Base-by-base conservation (phyloP, 2,113 vertebrate species). In the Turnix velox region DNA sequence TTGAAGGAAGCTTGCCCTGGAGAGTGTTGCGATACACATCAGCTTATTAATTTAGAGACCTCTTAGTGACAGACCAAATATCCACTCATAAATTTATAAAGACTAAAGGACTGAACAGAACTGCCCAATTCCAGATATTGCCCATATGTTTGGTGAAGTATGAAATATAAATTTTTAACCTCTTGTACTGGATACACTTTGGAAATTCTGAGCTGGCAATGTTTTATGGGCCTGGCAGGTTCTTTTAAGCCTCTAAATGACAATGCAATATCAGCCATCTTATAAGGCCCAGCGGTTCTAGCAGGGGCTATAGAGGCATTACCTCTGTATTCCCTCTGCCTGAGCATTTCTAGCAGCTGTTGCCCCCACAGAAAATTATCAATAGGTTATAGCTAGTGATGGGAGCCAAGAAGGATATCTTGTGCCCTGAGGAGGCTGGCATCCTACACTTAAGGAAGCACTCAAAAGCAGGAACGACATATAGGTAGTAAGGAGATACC, bases 41-140 rank as follows among this genome's bases (percentile, higher is more conserved):
- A 94, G 73, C 62, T 92, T 92, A 92, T 96, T 95, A 95, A 95
- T 96, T 94, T 94, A 94, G 84, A 84, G 58, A 91, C 48, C 80
- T 84, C 84, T 92, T 90, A 93, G 84, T 84, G 90, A 93, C 61
- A 96, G 76, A 61, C 90, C 86, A 96, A 90, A 97, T 95, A 92
- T 75, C 66, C 61, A 92, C 86, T 86, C 87, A 93, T 90, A 87
- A 87, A 87, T 94, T 96, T 88, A 82, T 87, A 94, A 93, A 88
- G 69, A 93, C 43, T 61, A 90, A 87, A 93, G n/a, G 48, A 93
- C 57, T 67, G 65, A 91, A 71, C 42, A 87, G 52, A 88, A 59
- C 63, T 80, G 72, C 55, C 88, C 59, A 77, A 51, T 90, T 90
- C 68, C 45, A 88, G 80, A 84, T 86, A 88, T 23, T 68, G 52